phyloP scores from a whole-genome alignment of 2,113 vertebrate species.

The Suncus etruscus region DNA sequence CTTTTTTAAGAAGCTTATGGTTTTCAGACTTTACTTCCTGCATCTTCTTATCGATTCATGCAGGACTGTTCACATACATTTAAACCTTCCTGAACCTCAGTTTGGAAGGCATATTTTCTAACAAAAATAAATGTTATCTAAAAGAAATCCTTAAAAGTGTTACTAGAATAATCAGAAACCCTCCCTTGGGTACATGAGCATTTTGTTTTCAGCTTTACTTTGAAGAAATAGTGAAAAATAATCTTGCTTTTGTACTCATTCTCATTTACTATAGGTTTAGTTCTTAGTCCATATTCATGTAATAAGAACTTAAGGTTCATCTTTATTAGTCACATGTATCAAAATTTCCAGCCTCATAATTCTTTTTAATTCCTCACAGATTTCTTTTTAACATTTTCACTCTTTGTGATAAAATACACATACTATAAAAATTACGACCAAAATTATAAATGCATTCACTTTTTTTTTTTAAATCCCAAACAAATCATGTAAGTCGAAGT shows the following conservation, averaged over 20 bases:
- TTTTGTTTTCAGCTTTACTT: background rate
- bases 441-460: background rate
- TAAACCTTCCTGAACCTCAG: background rate
- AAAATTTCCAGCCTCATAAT: background rate
- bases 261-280: background rate
- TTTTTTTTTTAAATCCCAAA: background rate
- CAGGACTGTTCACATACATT: background rate
- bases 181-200: background rate
- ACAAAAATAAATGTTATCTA: background rate
- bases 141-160: slow-evolving; percentile 20
- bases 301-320: background rate
- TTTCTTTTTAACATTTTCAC: background rate
- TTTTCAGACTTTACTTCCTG: background rate
- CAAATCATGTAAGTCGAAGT: too few species aligned
- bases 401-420: slow-evolving; percentile 3
- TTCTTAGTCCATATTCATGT: background rate
- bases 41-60: background rate
- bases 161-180: background rate
- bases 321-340: background rate
- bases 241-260: background rate
- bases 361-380: slow-evolving; percentile 21
- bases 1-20: too few species aligned
- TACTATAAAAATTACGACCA: background rate
- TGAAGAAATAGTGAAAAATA: background rate
- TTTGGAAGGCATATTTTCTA: background rate